These are phyloP conservation scores for Deladenus siricidicola DNA, from an alignment of 2,888 invertebrate species.

Conservation along the genomic window DNA sequence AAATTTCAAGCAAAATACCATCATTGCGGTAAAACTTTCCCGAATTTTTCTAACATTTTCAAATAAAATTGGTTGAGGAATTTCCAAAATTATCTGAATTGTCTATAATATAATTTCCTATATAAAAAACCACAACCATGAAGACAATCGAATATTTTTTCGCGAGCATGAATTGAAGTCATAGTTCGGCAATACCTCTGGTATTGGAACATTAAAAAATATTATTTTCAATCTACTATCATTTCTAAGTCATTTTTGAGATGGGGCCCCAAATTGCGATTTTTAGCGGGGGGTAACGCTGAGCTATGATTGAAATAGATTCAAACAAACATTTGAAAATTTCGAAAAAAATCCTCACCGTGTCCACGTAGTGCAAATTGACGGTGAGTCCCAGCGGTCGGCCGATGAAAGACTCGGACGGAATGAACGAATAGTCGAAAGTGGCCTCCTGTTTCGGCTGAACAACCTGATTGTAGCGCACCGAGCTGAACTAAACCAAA, in stretches of 20 bases:
- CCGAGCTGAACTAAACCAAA: constrained; percentile 68
- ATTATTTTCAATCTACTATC: not conserved
- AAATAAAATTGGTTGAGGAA: no score
- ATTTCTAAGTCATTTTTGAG: not conserved
- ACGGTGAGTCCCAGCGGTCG: constrained; percentile 91
- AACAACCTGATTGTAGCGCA: constrained; percentile 77
- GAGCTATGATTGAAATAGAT: no score
- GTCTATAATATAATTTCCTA: not conserved
- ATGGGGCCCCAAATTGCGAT: no score
- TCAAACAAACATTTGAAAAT: no score
- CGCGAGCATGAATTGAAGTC: no score
- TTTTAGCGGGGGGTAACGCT: no score
- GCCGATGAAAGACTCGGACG: constrained; percentile 90
- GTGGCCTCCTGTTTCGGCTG: constrained; percentile 86
- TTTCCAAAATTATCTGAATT: not conserved
- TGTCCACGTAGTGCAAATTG: constrained; percentile 50
- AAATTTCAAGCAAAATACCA: not conserved
- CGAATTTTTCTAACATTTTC: not conserved
- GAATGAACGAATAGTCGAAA: constrained; percentile 84
- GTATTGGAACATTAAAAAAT: no score
- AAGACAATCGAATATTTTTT: not conserved
- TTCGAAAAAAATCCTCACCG: constrained; percentile 27
- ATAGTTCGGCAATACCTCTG: no score
- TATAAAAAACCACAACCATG: not conserved
- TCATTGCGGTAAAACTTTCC: no score